A percentile compares a stretch with the other conserved stretches of the same genome.
Conservation (phyloP, 2,888 invertebrate genomes). For the Phaonia tiefii region DNA sequence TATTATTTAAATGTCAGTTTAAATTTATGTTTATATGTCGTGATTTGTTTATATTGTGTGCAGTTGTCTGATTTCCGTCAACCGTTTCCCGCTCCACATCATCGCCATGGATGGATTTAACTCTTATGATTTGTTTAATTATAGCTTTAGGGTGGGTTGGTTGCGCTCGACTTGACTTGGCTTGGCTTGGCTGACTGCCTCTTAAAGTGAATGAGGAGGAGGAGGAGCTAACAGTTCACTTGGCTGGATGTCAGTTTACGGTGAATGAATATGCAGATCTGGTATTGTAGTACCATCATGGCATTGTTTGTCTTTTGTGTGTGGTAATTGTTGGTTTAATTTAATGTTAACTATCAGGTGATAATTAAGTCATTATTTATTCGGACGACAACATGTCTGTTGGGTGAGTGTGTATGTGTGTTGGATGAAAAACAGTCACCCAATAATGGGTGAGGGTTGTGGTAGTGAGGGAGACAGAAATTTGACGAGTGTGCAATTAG, state of each 20-base stretch:
- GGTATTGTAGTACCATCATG: not conserved
- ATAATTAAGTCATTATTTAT: slow-evolving; percentile 35
- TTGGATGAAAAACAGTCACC: slow-evolving; percentile 4
- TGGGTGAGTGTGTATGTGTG: too few species aligned
- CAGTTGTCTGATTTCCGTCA: slow-evolving; percentile 5
- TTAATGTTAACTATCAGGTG: slow-evolving; percentile 34
- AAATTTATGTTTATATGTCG: slow-evolving; percentile 59
- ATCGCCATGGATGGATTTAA: slow-evolving; percentile 31
- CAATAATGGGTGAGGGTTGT: not conserved
- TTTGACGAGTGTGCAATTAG: slow-evolving; percentile 5
- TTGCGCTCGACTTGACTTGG: not conserved
- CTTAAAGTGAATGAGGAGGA: not conserved
- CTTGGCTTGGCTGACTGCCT: not conserved
- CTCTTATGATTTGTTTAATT: slow-evolving; percentile 59
- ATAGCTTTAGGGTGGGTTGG: not conserved
- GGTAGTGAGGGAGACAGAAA: not conserved
- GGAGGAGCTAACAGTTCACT: not conserved
- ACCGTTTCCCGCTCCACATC: too few species aligned
- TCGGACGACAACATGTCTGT: slow-evolving; percentile 10
- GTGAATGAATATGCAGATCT: not conserved
- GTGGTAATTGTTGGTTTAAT: slow-evolving; percentile 21
- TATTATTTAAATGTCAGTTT: slow-evolving; percentile 59
- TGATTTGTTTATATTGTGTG: slow-evolving; percentile 49
- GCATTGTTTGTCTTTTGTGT: not conserved
- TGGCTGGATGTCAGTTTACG: not conserved